Conservation (phyloP, 2,797 vertebrate species). For the Platyrinchus mystaceus region DNA sequence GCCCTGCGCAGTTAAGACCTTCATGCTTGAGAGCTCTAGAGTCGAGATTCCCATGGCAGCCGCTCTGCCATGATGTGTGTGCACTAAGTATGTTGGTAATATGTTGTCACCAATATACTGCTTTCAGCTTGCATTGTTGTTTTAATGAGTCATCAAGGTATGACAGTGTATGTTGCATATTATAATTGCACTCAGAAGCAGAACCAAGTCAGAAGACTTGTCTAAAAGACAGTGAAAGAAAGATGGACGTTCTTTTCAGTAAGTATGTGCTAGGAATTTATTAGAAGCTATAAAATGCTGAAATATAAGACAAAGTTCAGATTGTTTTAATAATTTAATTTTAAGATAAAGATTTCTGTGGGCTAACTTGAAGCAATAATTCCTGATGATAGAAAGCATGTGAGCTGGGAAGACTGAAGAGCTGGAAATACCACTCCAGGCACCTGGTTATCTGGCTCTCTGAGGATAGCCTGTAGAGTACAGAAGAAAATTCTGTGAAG, state of each 20-base stretch:
- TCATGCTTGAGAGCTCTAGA: neutral
- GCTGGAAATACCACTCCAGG: neutral
- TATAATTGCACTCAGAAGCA: neutral
- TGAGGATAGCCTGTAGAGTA: neutral
- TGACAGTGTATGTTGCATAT: neutral
- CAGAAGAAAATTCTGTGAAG: neutral
- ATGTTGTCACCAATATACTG: neutral
- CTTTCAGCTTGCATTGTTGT: conserved; percentile 23
- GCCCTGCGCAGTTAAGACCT: neutral
- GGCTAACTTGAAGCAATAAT: conserved; percentile 1
- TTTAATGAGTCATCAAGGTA: neutral
- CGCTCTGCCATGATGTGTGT: neutral
- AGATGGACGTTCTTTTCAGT: neutral
- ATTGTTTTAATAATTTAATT: neutral
- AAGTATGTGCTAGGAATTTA: neutral
- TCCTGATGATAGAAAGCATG: neutral
- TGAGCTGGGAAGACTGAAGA: neutral
- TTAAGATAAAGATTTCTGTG: conserved; percentile 5
- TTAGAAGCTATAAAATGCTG: neutral
- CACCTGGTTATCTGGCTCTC: neutral
- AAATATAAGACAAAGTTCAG: neutral
- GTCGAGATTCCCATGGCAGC: neutral
- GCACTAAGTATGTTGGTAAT: neutral
- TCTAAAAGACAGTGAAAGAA: neutral
- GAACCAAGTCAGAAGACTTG: neutral